Evolutionary conservation across 2,113 vertebrate species (phyloP).

Genomic region (Chlamydotis undulata): DNA sequence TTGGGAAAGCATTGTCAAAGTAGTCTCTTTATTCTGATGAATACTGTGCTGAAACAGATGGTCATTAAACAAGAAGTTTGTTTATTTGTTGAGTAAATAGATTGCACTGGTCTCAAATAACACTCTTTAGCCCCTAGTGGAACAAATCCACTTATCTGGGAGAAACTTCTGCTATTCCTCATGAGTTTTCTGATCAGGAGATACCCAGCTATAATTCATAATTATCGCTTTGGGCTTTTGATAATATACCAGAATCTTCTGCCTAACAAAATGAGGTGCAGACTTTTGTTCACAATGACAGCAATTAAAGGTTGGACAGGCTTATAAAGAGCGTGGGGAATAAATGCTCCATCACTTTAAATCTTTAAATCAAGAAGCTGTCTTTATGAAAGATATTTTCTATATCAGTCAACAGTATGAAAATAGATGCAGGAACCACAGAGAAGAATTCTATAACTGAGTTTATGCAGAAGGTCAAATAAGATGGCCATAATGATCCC

Average conservation of each 20-base stretch:
- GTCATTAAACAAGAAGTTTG: background rate
- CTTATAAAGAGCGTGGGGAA: background rate
- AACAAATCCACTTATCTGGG: background rate
- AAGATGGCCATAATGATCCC: background rate
- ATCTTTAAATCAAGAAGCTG: background rate
- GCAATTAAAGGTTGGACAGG: background rate
- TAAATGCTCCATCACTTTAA: background rate
- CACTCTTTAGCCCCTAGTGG: background rate
- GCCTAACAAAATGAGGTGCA: background rate
- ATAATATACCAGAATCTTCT: background rate
- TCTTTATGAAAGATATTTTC: background rate
- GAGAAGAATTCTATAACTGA: background rate
- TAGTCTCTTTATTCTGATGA: background rate
- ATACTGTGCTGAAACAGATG: background rate
- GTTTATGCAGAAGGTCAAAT: slow-evolving; percentile 8
- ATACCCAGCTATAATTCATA: background rate
- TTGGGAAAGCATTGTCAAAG: background rate
- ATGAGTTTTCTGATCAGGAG: background rate
- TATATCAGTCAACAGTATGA: background rate
- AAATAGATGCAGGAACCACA: background rate
- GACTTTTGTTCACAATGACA: background rate
- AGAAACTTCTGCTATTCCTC: background rate
- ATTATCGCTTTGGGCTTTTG: background rate
- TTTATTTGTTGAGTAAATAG: background rate
- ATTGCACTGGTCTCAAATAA: background rate